phyloP scores from a whole-genome alignment of 2,113 vertebrate genomes.

The Boleophthalmus pectinirostris region DNA sequence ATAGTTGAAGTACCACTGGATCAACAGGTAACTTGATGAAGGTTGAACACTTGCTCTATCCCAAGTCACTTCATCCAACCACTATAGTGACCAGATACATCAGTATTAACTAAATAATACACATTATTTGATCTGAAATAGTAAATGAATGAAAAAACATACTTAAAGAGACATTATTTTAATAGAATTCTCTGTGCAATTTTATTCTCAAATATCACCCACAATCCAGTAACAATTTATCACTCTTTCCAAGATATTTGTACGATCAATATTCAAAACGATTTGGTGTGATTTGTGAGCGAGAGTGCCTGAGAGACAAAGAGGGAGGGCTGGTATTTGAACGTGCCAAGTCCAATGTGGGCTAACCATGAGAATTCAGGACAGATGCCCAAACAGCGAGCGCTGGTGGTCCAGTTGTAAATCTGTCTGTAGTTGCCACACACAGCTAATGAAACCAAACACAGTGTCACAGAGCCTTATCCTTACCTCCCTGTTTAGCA shows the following conservation, averaged over 20 bases:
- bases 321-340: slow-evolving; percentile 28
- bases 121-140: no score
- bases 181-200: no score
- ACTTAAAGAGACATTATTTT: no score
- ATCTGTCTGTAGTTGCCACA: slow-evolving; percentile 58
- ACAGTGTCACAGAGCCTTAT: slow-evolving; percentile 34
- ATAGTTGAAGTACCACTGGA: no score
- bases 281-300: slow-evolving; percentile 11
- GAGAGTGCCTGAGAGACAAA: slow-evolving; percentile 15
- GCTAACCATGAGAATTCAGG: slow-evolving; percentile 64
- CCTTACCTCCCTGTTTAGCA: slow-evolving; percentile 51
- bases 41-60: no score
- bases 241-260: slow-evolving; percentile 5
- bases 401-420: slow-evolving; percentile 53
- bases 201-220: no score
- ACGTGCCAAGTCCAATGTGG: slow-evolving; percentile 50
- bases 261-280: slow-evolving; percentile 19
- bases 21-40: no score
- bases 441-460: slow-evolving; percentile 57
- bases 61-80: no score
- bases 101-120: no score
- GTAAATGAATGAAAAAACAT: no score
- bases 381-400: slow-evolving; percentile 45
- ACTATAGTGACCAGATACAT: no score
- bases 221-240: background rate